Base-by-base conservation (phyloP, 2,888 invertebrate genomes). In the Harpalus rufipes region DNA sequence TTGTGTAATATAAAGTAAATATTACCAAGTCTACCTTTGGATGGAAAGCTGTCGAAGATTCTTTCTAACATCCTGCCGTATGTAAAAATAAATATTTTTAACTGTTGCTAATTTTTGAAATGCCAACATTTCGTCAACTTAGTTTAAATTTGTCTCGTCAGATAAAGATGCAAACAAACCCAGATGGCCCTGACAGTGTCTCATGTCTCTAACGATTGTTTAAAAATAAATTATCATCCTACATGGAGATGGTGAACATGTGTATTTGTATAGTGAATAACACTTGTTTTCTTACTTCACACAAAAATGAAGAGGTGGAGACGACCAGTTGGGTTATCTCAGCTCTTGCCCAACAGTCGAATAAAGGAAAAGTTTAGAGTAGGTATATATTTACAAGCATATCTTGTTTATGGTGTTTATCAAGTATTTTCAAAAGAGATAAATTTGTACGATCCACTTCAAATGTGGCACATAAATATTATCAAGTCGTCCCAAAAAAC, bases 171-270 rank as follows among this genome's bases (percentile, higher is more conserved):
- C 68, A 68, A 68, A 68, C 68, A 68, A 68, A 68, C 39, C 32
- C 68, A 68, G 68, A 68, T 68, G 68, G 68, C 68, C 68, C 32
- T 41, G 39, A 68, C 68, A 68, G n/a, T 68, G 68, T 68, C 32
- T 68, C 14, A 68, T 63, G 63, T 63, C 32, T 39, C 68, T 68
- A 39, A 68, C 68, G 68, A 68, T 68, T 68, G 68, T 68, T 68
- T 68, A 68, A 68, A 68, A 68, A 68, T 68, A 68, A 68, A 68
- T 68, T 68, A 68, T 68, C 68, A 68, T n/a, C 68, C 68, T 39
- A 68, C 68, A 68, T 59, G 59, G 16, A 25, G 21, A 63, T 32
- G 68, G 25, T 6, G 39, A 68, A 68, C 68, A 68, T 32, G 32
- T 68, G 68, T 68, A 68, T 68, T 68, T 68, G 39, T 68, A 32